Percentiles rank a stretch among this genome's conserved stretches.
These are phyloP conservation scores for Polyommatus icarus DNA, from an alignment of 2,888 invertebrate genomes.

Conservation along the genomic window DNA sequence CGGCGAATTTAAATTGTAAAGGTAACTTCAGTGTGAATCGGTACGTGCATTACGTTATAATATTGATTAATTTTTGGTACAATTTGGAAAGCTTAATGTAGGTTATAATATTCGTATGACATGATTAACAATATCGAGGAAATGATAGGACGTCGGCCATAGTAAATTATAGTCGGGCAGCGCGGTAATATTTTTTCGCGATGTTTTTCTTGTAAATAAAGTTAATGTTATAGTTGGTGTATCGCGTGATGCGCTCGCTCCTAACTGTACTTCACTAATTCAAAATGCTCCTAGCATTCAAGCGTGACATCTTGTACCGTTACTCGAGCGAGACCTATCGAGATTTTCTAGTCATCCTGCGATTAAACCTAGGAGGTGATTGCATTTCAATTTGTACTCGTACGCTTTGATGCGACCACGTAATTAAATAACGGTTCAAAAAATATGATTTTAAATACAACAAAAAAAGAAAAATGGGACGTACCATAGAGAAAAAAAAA, in stretches of 20 bases:
- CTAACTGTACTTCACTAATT: conserved; percentile 23
- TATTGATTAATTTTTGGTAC: conserved; percentile 26
- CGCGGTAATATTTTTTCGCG: background rate
- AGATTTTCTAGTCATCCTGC: conserved; percentile 19
- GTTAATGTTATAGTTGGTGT: conserved; percentile 14
- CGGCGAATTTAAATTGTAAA: conserved; percentile 24
- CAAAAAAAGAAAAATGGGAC: background rate
- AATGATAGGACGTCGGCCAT: conserved; percentile 27
- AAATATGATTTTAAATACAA: background rate
- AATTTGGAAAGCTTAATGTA: conserved; percentile 27
- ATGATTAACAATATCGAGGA: conserved; percentile 25
- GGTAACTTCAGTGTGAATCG: background rate
- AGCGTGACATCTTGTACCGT: conserved; percentile 29
- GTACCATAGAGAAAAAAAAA: background rate
- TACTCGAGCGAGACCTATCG: conserved; percentile 7
- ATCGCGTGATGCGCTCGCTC: conserved; percentile 24
- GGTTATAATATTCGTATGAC: conserved; percentile 5
- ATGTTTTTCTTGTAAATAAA: conserved; percentile 13
- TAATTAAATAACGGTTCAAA: background rate
- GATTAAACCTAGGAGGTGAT: conserved; percentile 21
- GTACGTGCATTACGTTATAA: conserved; percentile 4
- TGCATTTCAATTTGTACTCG: background rate
- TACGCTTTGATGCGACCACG: background rate
- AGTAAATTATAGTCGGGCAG: conserved; percentile 7
- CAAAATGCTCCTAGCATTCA: conserved; percentile 29